A percentile compares a stretch with the other conserved stretches of the same genome.
Evolutionary conservation across 2,888 invertebrate species (phyloP).

Genomic region (Molorchus minor): DNA sequence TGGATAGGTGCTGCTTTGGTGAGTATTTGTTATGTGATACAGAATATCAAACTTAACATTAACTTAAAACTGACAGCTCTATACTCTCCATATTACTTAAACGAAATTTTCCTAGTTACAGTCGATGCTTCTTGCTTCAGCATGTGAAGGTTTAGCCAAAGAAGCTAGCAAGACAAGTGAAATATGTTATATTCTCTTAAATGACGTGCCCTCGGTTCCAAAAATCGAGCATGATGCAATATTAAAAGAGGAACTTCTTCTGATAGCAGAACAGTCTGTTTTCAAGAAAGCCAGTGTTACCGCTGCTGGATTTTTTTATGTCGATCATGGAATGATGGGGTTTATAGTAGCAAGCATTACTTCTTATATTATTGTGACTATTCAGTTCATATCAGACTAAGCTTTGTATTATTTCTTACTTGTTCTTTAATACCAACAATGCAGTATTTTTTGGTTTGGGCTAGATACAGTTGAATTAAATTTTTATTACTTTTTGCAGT

Average conservation of each 20-base stretch:
- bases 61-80: too few species aligned
- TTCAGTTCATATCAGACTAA: neutral
- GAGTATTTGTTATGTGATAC: too few species aligned
- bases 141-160: constrained; percentile 39
- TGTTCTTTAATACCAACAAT: too few species aligned
- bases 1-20: constrained; percentile 6
- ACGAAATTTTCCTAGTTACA: constrained; percentile 38
- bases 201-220: constrained; percentile 33
- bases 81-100: too few species aligned
- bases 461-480: too few species aligned
- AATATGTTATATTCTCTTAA: constrained; percentile 39
- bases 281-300: constrained; percentile 40
- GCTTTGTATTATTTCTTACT: too few species aligned
- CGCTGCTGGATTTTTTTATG: constrained; percentile 48
- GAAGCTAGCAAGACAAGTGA: constrained; percentile 41
- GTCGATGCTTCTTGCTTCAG: constrained; percentile 36
- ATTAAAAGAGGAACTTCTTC: constrained; percentile 35
- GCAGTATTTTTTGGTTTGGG: too few species aligned
- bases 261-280: constrained; percentile 39
- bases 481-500: too few species aligned
- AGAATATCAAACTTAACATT: too few species aligned
- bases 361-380: constrained; percentile 46
- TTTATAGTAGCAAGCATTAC: constrained; percentile 46
- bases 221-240: constrained; percentile 20
- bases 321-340: constrained; percentile 44